Base-by-base conservation (phyloP, 2,888 invertebrate species). In the Ichneumoninae sp. region DNA sequence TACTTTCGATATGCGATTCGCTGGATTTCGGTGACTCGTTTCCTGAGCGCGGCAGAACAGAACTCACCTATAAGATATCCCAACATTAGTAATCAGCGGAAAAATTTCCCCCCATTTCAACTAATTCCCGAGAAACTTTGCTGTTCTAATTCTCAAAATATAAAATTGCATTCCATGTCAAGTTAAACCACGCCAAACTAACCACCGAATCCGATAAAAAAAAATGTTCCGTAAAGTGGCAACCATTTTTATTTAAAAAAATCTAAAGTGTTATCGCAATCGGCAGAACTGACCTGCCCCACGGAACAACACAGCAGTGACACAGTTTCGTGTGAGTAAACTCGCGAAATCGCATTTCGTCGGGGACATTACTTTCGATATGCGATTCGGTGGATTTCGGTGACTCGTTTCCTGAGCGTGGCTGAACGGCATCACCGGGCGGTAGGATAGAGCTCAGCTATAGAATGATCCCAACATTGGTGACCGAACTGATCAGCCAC, bases 1-100 rank as follows among this genome's bases (percentile, higher is more conserved):
- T 80, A 80, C 52, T 80, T 80, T 81, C 68, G 76, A 76, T 73
- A 80, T 76, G 76, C 68, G 69, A 83, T 80, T 73, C 76, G 80
- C 52, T 76, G 80, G 68, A 83, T 83, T 83, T 83, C 68, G 76
- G 83, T 81, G 76, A 76, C 80, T 60, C 80, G 80, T 76, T 80
- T 83, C 83, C 80, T 71, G 80, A 76, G 26, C 71, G 47, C 69
- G 3, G 6, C 0, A 26, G 16, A 22, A 22, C 26, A 26, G 26
- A 26, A 26, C 26, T 26, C 26, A 26, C 26, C 26, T 26, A 26
- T 26, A 26, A 26, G 26, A 26, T 26, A 26, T 26, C 26, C 26
- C 26, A 26, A 26, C 26, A 26, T 26, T 26, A 2, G 26, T 26
- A 26, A 26, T 2, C 26, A 26, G 26, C 36, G 0, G 26, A 26